Base-by-base conservation (phyloP, 1,140 invertebrate genomes). In the Melitaea cinxia region DNA sequence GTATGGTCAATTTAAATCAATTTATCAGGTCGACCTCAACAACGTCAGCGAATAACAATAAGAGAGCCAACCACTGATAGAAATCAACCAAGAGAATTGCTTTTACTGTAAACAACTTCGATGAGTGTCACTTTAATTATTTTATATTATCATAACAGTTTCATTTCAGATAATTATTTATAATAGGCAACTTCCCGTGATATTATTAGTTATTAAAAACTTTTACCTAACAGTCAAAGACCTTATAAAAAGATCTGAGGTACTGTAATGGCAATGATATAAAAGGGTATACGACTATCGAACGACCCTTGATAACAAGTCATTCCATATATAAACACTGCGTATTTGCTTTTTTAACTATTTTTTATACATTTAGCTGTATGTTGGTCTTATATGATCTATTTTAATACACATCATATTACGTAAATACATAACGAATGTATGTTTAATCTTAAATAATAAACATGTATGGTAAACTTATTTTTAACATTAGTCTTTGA, bases 181-280 rank as follows among this genome's bases (percentile, higher is more conserved):
- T 3, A 0, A 47, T 17, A 21, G 10, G 2, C 7, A 47, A 47
- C 19, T 47, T 47, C 4, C 19, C n/a, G 12, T 47, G 42, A 7
- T 1, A 45, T 5, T 45, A 45, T 50, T 28, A 50, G 21, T 26
- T 50, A 26, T 33, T 17, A 24, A 60, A 24, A 21, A 53, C 23
- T 53, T 39, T 55, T 17, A 55, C 53, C 21, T n/a, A 21, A 55
- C 37, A 39, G 17, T 55, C 37, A 35, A 35, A 23, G 17, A 54
- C 15, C 26, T 54, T 23, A 53, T 14, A 55, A 55, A 55, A 39
- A 15, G n/a, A 37, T 55, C 6, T 39, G 7, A 7, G 24, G 6
- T 37, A 55, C 23, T 39, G 33, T 7, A 17, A 55, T 39, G 30
- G 35, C 53, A n/a, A 55, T 23, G 35, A 39, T 39, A 37, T 35